Evolutionary conservation across 2,113 vertebrate species (phyloP).

Genomic region (Columba livia): DNA sequence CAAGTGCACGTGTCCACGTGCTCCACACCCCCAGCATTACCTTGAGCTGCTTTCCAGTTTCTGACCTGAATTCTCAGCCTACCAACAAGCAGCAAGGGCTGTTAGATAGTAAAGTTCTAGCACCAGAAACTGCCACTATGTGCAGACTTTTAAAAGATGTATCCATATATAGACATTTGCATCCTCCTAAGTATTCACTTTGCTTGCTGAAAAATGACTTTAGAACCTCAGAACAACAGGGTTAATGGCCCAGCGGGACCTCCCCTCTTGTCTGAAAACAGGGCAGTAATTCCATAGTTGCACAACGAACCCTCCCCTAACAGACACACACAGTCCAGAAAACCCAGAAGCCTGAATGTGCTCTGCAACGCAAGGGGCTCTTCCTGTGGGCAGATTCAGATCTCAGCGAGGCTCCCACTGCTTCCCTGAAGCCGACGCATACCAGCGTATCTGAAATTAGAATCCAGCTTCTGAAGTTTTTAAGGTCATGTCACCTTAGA

Average conservation of each 20-base stretch:
- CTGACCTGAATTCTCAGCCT: not conserved
- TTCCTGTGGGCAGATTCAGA: not conserved
- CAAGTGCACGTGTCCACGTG: accelerated
- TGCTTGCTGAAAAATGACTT: not conserved
- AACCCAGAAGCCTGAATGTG: not conserved
- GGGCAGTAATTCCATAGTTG: not conserved
- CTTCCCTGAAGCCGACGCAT: constrained; percentile 7
- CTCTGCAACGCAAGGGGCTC: not conserved
- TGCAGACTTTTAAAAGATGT: not conserved
- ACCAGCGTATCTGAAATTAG: not conserved
- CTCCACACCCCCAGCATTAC: not conserved
- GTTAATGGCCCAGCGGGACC: not conserved
- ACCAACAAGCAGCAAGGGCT: not conserved
- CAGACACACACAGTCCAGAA: not conserved
- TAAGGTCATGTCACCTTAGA: constrained; percentile 53
- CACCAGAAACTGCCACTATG: not conserved
- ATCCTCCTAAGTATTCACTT: not conserved
- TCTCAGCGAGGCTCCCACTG: not conserved
- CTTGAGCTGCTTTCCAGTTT: not conserved
- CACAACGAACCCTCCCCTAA: not conserved
- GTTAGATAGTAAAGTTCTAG: not conserved
- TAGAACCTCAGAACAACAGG: not conserved
- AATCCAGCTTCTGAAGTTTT: constrained; percentile 9
- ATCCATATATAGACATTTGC: accelerated
- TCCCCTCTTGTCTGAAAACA: not conserved